Base-by-base conservation (phyloP, 2,797 vertebrate genomes). In the Spondyliosoma cantharus region DNA sequence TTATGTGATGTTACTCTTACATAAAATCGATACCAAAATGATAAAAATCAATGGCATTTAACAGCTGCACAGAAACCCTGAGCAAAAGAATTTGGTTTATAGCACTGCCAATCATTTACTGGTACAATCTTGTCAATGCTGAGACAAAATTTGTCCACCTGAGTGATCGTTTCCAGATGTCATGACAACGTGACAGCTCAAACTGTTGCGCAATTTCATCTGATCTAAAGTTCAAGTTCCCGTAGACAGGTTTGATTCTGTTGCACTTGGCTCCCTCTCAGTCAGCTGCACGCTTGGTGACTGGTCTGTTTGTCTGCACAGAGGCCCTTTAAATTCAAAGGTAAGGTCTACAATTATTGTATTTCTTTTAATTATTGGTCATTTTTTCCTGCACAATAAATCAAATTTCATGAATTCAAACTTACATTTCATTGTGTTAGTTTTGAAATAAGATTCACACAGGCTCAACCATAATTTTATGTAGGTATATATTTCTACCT, bases 151-250 rank as follows among this genome's bases (percentile, higher is more conserved):
- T 73, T 56, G 46, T 77, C 62, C 37, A 42, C 74, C 65, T 45
- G 54, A 78, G 73, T 81, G 87, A 82, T 90, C 87, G 83, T 82
- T 84, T 84, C 71, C 68, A 87, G 82, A 87, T 75, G 85, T 83
- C 76, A 71, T 16, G 70, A 75, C 86, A 89, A 93, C 84, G 90
- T 93, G 93, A 92, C 93, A 49, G 60, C 67, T 49, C 56, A 45
- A 37, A 22, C 29, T 43, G 61, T 94, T 95, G 90, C 82, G 79
- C 87, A 94, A 94, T 70, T n/a, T 13, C 56, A 64, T 49, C 53
- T 48, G 57, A 87, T 90, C 86, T 90, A 91, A 92, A 93, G 93
- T 94, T 93, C 92, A 94, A 90, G 89, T 86, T 82, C 70, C 69
- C 32, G 5, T 4, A 22, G 27, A 17, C 22, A 45, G 74, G 71